Conservation (phyloP, 2,797 vertebrate genomes). For the Coracias cyanogaster region DNA sequence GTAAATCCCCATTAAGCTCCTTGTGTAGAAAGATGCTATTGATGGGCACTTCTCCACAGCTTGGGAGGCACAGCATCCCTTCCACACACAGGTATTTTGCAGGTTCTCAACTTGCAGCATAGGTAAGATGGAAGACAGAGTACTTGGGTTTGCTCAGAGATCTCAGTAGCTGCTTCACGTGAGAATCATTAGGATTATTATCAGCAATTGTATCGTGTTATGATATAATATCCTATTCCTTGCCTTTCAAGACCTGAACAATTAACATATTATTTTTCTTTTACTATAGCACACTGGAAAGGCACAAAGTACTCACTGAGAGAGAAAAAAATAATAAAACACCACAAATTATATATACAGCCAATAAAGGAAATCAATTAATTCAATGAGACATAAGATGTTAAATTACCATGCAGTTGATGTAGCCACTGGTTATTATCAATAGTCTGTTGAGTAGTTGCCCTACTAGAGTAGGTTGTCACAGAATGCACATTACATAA, state of each 20-base stretch:
- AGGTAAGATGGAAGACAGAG: background rate
- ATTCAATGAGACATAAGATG: conserved; percentile 15
- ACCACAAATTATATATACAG: background rate
- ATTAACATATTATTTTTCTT: background rate
- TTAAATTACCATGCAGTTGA: background rate
- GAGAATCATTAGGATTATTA: background rate
- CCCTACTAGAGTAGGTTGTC: background rate
- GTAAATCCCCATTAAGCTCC: background rate
- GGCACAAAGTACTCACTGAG: background rate
- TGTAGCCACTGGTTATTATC: conserved; percentile 6
- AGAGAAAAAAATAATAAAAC: background rate
- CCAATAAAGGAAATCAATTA: conserved; percentile 31
- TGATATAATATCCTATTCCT: background rate
- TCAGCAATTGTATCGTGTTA: background rate
- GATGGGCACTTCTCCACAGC: background rate
- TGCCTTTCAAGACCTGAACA: background rate
- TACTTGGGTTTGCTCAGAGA: background rate
- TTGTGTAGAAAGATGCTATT: fast-evolving
- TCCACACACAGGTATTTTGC: background rate
- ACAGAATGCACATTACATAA: background rate
- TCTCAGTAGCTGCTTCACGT: background rate
- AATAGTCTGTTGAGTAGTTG: background rate
- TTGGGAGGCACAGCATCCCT: background rate
- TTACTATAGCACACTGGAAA: background rate
- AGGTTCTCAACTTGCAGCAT: background rate